These are phyloP conservation scores for Naso thynnoides DNA, from an alignment of 2,797 vertebrate genomes.

Conservation along the genomic window DNA sequence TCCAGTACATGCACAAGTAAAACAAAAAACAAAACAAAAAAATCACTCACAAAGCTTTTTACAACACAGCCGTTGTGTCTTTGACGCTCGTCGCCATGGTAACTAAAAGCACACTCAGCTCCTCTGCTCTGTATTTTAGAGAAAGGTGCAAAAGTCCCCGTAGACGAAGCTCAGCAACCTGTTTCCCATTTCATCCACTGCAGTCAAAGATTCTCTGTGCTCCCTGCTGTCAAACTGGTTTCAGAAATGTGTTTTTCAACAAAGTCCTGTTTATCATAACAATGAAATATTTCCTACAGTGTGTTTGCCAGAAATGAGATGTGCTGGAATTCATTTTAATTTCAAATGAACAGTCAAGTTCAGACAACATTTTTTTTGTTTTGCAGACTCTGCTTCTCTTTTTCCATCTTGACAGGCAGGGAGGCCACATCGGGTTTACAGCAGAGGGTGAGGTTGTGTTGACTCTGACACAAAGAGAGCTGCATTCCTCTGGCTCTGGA, in stretches of 20 bases:
- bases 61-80: conserved; percentile 27
- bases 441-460: conserved; percentile 27
- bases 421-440: conserved; percentile 22
- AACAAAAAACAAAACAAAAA: conserved; percentile 15
- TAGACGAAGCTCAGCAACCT: conserved; percentile 17
- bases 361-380: background rate
- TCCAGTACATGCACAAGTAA: background rate
- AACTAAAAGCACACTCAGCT: conserved; percentile 63
- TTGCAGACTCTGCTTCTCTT: conserved; percentile 4
- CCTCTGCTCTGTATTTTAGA: conserved; percentile 21
- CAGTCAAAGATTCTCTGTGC: background rate
- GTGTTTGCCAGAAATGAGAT: background rate
- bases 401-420: background rate
- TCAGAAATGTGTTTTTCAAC: too few species aligned
- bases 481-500: conserved; percentile 50
- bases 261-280: conserved; percentile 16
- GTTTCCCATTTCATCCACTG: background rate
- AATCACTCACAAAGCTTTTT: background rate
- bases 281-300: conserved; percentile 6
- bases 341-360: conserved; percentile 16
- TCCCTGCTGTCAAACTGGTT: background rate
- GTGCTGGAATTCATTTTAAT: conserved; percentile 5
- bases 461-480: conserved; percentile 46
- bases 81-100: conserved; percentile 51
- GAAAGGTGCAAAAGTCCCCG: conserved; percentile 34